These are phyloP conservation scores for Enteromius treurensis DNA, from an alignment of 2,797 vertebrate species.

Conservation along the genomic window DNA sequence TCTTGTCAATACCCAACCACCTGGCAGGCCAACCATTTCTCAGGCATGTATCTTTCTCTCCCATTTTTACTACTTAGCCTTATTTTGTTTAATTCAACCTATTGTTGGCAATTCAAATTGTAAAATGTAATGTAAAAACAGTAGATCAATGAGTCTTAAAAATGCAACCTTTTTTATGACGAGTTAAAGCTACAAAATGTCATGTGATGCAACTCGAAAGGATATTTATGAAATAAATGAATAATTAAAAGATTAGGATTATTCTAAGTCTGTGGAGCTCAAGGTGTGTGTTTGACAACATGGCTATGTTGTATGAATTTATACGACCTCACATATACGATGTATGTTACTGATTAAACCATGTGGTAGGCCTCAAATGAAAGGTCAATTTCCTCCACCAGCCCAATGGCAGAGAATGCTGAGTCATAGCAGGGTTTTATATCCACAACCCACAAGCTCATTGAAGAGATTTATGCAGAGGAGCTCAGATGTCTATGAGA, in stretches of 20 bases:
- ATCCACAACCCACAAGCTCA: background rate
- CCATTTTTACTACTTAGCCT: background rate
- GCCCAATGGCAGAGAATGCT: background rate
- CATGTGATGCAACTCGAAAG: background rate
- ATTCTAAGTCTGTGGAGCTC: no score
- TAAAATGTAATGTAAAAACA: background rate
- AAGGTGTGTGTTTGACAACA: no score
- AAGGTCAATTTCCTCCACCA: background rate
- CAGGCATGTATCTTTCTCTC: slow-evolving; percentile 12
- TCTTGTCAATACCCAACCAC: slow-evolving; percentile 37
- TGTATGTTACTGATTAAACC: background rate
- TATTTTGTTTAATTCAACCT: background rate
- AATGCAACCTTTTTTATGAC: background rate
- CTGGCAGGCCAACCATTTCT: slow-evolving; percentile 24
- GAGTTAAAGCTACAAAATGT: background rate
- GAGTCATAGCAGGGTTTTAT: background rate
- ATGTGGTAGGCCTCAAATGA: slow-evolving; percentile 2
- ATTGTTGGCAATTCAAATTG: background rate
- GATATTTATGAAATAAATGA: background rate
- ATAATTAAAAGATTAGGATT: no score
- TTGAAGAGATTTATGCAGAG: slow-evolving; percentile 1
- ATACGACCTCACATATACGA: no score
- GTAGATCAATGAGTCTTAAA: background rate
- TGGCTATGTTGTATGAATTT: no score
- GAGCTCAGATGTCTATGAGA: slow-evolving; percentile 2